These are phyloP conservation scores for Drosophila micromelanica DNA, from an alignment of 1,140 invertebrate genomes.

Conservation along the genomic window DNA sequence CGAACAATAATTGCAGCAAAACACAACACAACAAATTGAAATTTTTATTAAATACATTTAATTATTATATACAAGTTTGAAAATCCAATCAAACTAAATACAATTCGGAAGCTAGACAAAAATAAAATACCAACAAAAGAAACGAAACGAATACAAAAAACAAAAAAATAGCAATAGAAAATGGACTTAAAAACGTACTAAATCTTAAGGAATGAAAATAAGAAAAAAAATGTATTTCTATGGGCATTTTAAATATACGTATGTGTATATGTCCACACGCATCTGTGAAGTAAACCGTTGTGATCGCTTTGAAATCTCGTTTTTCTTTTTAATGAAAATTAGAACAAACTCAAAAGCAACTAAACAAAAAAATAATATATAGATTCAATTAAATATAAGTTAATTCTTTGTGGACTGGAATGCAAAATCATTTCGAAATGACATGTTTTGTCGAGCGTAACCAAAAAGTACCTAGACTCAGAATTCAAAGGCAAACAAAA, in stretches of 20 bases:
- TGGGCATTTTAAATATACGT: slow-evolving; percentile 58
- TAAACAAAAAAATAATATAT: slow-evolving; percentile 25
- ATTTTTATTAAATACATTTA: slow-evolving; percentile 34
- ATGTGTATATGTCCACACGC: slow-evolving; percentile 70
- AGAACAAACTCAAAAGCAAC: slow-evolving; percentile 35
- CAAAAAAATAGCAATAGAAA: slow-evolving; percentile 20
- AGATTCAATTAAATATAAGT: slow-evolving; percentile 48
- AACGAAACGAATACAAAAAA: slow-evolving; percentile 22
- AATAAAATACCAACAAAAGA: slow-evolving; percentile 17
- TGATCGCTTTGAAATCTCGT: slow-evolving; percentile 69
- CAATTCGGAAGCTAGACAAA: slow-evolving; percentile 28
- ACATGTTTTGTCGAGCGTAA: slow-evolving; percentile 13
- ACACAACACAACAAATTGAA: slow-evolving; percentile 25
- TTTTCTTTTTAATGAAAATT: slow-evolving; percentile 58
- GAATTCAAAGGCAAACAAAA: slow-evolving; percentile 23
- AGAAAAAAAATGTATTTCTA: slow-evolving; percentile 59
- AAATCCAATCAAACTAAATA: slow-evolving; percentile 34
- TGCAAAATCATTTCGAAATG: slow-evolving; percentile 20
- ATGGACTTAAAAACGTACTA: slow-evolving; percentile 13
- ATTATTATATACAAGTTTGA: slow-evolving; percentile 23
- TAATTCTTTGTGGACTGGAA: slow-evolving; percentile 25
- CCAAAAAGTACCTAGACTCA: slow-evolving; percentile 37
- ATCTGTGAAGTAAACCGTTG: slow-evolving; percentile 80
- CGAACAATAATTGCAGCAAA: slow-evolving; percentile 61
- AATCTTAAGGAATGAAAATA: slow-evolving; percentile 20